phyloP scores from a whole-genome alignment of 2,888 invertebrate genomes.

The Caradrina kadenii region DNA sequence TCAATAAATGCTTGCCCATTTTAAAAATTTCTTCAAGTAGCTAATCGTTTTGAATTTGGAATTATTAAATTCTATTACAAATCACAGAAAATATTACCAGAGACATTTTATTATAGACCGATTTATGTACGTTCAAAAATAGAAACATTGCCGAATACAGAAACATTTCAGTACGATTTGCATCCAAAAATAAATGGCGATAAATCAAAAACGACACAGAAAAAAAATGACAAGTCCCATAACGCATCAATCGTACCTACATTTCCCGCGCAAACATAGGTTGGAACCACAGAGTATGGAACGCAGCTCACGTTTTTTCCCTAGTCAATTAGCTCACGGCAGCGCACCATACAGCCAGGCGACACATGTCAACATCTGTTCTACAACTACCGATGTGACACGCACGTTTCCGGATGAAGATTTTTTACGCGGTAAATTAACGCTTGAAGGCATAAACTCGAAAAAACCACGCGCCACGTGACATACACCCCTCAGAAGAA shows the following conservation, averaged over 20 bases:
- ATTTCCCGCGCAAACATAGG: slow-evolving; percentile 68
- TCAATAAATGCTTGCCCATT: not conserved
- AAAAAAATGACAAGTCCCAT: slow-evolving; percentile 61
- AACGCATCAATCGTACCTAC: slow-evolving; percentile 72
- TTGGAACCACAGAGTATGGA: slow-evolving; percentile 51
- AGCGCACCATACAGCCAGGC: slow-evolving; percentile 72
- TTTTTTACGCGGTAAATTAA: slow-evolving; percentile 85
- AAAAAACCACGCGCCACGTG: slow-evolving; percentile 72
- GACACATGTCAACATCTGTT: slow-evolving; percentile 90
- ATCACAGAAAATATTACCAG: not conserved
- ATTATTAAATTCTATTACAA: not conserved
- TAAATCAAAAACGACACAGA: slow-evolving; percentile 51
- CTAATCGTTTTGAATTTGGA: not conserved
- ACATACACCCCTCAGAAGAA: slow-evolving; percentile 31
- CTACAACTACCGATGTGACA: slow-evolving; percentile 83
- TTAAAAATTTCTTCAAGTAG: not conserved
- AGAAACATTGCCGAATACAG: slow-evolving; percentile 19
- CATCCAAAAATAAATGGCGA: slow-evolving; percentile 39
- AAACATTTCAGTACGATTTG: slow-evolving; percentile 27
- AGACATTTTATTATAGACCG: not conserved
- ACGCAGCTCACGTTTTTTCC: slow-evolving; percentile 79
- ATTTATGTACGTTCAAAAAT: slow-evolving; percentile 26
- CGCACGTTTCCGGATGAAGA: slow-evolving; percentile 83
- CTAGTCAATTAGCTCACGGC: slow-evolving; percentile 85
- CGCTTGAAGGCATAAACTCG: slow-evolving; percentile 75